Percentiles rank a stretch among this genome's conserved stretches.
These are phyloP conservation scores for Cyprinodon tularosa DNA, from an alignment of 2,113 vertebrate species.

Conservation along the genomic window DNA sequence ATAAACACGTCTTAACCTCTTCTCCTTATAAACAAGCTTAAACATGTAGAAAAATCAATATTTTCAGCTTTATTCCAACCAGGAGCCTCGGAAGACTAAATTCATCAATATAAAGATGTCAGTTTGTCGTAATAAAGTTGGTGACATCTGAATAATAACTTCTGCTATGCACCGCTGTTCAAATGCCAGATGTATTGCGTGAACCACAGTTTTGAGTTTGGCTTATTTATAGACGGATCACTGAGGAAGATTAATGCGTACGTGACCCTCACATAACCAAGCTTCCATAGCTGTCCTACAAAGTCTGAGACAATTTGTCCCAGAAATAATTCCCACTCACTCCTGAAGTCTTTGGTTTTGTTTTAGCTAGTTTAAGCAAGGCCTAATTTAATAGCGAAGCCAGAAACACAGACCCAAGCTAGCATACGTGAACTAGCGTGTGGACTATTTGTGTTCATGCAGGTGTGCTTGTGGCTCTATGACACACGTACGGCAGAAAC, in stretches of 20 bases:
- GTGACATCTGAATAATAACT: neutral
- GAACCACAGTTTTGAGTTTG: neutral
- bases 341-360: neutral
- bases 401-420: neutral
- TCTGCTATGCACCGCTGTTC: neutral
- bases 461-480: neutral
- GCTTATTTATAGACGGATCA: neutral
- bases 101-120: neutral
- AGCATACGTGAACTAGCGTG: neutral
- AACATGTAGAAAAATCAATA: neutral
- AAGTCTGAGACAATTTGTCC: neutral
- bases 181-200: neutral
- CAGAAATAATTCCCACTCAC: neutral
- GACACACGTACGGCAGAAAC: neutral
- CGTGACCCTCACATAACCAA: neutral
- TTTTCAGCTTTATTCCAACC: neutral
- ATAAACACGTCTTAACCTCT: neutral
- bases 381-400: neutral
- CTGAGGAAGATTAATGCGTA: neutral
- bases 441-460: neutral
- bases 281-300: neutral
- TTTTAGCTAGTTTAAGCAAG: neutral
- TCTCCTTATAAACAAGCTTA: neutral
- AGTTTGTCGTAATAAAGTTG: neutral
- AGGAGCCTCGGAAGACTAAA: neutral